Base-by-base conservation (phyloP, 2,113 vertebrate genomes). In the Mustela lutreola region DNA sequence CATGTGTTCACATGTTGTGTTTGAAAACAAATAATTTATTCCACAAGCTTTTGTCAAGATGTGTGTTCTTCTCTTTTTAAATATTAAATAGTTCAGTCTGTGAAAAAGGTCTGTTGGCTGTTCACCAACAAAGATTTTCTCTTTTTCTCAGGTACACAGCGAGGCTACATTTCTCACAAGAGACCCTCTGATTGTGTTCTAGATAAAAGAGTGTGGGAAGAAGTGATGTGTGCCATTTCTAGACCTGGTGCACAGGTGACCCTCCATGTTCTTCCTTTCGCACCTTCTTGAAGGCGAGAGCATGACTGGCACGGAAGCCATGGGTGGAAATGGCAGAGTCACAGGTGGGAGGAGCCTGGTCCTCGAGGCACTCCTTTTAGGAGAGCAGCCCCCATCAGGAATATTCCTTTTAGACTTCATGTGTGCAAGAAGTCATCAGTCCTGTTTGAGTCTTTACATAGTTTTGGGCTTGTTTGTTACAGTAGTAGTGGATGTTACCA, bases 11-110 rank as follows among this genome's bases (percentile, higher is more conserved):
- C 48, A 33, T 24, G 26, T 14, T 39, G 75, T 48, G 26, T 93
- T 95, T 82, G 31, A 76, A 80, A 80, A 45, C 15, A 92, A 86
- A 76, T 88, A 70, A 92, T 50, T 75, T 53, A 50, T 89, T 33
- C 10, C 50, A 50, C 10, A 63, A 63, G n/a, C 24, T 85, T 95
- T 91, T 84, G 19, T 84, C 67, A 48, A 56, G 56, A 63, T 50
- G 11, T 39, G 3, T 33, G 11, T 62, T 81, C 21, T 39, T 60
- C 45, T 75, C 48, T 94, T 79, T 11, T 93, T n/a, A 80, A 85
- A 42, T 56, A 62, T 16, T 53, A 15, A 83, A 26, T 60, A 65
- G 21, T 87, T 92, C 36, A 48, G 39, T 39, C 14, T 65, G 12
- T 88, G 42, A 90, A n/a, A 76, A 80, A 48, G 39, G 39, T 39